A percentile compares a stretch with the other conserved stretches of the same genome.
Evolutionary conservation across 2,113 vertebrate genomes (phyloP).

Genomic region (Psilopsiagon aymara): DNA sequence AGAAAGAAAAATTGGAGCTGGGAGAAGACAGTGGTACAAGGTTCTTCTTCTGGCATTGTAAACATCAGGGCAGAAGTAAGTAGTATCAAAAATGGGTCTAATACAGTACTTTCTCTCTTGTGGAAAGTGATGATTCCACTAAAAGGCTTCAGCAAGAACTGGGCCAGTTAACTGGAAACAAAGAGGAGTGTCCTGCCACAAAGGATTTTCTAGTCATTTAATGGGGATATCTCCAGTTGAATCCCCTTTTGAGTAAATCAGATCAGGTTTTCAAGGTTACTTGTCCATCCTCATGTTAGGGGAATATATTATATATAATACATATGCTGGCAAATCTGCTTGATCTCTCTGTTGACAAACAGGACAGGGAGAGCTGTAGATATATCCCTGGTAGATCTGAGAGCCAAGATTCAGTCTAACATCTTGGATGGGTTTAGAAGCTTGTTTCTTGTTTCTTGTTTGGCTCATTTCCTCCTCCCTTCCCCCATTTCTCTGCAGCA

Average conservation of each 20-base stretch:
- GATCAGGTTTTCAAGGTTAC: neutral
- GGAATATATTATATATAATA: neutral
- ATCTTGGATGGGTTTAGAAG: neutral
- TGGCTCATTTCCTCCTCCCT: slow-evolving; percentile 15
- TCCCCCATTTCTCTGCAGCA: slow-evolving; percentile 10
- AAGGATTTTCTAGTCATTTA: neutral
- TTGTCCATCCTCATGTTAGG: neutral
- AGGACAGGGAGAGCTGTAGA: neutral
- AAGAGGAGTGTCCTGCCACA: neutral
- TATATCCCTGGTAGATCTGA: neutral
- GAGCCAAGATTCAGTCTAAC: neutral
- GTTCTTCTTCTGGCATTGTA: neutral
- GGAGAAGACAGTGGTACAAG: neutral
- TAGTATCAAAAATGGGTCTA: neutral
- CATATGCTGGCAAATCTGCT: neutral
- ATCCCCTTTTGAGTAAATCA: neutral
- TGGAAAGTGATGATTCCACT: neutral
- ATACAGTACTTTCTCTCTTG: neutral
- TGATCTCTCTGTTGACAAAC: neutral
- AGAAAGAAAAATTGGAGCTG: neutral
- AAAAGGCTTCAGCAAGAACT: neutral
- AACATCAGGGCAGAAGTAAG: neutral
- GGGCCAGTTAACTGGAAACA: neutral
- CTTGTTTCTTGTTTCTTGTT: slow-evolving; percentile 27
- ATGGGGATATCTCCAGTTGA: neutral